These are phyloP conservation scores for Cyrtodaria siliqua DNA, from an alignment of 2,888 invertebrate genomes.

Conservation along the genomic window DNA sequence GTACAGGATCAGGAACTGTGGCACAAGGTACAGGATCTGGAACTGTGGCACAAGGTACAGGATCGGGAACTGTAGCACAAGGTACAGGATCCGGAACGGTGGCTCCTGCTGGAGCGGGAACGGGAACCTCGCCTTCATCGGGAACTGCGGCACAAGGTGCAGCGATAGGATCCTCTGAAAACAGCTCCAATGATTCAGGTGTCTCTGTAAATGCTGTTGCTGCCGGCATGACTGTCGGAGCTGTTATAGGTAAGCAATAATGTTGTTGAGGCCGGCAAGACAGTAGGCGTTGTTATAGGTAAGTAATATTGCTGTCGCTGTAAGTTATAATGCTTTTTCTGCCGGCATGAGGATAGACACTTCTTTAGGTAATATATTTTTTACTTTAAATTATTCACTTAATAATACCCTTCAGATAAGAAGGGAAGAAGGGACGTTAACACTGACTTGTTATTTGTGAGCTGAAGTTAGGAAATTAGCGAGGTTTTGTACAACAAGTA, in stretches of 20 bases:
- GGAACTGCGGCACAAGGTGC: background rate
- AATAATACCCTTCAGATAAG: too few relatives aligned
- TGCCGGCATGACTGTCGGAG: slow-evolving; percentile 19
- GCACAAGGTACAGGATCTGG: background rate
- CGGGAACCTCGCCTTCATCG: background rate
- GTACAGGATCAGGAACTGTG: background rate
- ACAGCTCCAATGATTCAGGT: background rate
- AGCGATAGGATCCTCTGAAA: background rate
- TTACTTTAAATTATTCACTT: too few relatives aligned
- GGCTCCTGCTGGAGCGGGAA: background rate
- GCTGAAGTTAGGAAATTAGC: too few relatives aligned
- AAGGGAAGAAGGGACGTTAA: too few relatives aligned
- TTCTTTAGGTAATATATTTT: too few relatives aligned
- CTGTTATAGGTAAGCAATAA: slow-evolving; percentile 18
- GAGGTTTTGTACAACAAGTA: too few relatives aligned
- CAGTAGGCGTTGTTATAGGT: too few relatives aligned
- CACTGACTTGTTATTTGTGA: too few relatives aligned
- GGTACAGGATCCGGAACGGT: background rate
- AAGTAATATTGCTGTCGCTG: too few relatives aligned
- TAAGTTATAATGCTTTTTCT: too few relatives aligned
- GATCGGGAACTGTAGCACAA: background rate
- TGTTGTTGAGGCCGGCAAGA: too few relatives aligned
- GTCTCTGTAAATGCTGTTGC: slow-evolving; percentile 18
- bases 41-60: background rate
- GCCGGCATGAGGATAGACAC: too few relatives aligned